Base-by-base conservation (phyloP, 2,113 vertebrate species). In the Dendrocopos noguchii region DNA sequence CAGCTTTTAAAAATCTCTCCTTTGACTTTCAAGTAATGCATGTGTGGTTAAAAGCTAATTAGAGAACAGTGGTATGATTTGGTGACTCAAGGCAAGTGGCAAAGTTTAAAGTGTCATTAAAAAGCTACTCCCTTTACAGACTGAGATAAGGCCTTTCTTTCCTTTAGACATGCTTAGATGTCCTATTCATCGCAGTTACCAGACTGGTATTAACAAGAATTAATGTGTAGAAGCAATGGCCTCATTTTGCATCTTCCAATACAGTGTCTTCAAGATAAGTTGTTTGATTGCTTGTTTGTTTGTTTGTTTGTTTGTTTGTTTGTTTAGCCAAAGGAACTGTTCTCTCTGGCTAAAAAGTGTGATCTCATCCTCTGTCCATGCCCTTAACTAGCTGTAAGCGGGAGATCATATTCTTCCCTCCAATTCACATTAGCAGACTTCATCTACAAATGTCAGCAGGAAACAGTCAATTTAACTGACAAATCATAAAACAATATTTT, bases 401-500 rank as follows among this genome's bases (percentile, higher is more conserved):
- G 1, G 77, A 71, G 13, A 52, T 59, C 14, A 2, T 81, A 47
- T 72, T 89, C 81, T 84, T 74, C 70, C 66, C 27, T 91, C 31
- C 29, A 47, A 59, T 91, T 87, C 75, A 53, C 50, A 21, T 56
- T 46, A 63, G 64, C 65, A 92, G 68, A 72, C 93, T 86, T 80
- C 86, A 61, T 68, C 88, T 80, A 53, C 39, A 63, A 44, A 29
- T 78, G 71, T 95, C 84, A 91, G 66, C 59, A 84, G 82, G 60
- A 94, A 91, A 75, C 61, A 81, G 65, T 75, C 53, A n/a, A 72
- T 87, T 96, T 95, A 95, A 59, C 83, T 89, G 79, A 94, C n/a
- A 95, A 94, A 94, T 84, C 76, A 90, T 93, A 87, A 91, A 92
- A 65, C 80, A 60, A 6, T 91, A 73, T 88, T 94, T 90, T 92